Evolutionary conservation across 2,888 invertebrate species (phyloP).

Genomic region (Raillietiella orientalis): DNA sequence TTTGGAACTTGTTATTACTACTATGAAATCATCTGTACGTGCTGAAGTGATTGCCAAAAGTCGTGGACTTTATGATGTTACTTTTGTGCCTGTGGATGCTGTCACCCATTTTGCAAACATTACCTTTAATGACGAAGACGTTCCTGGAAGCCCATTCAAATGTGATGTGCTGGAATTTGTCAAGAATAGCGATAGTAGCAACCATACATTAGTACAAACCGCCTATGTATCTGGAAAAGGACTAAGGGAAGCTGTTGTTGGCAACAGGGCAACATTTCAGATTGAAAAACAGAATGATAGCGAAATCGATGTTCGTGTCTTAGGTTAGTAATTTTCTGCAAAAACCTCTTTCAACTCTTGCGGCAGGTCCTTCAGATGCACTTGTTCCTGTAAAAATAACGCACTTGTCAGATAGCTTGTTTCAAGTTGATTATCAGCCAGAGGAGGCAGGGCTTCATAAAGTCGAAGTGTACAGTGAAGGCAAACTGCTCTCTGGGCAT

Average conservation of each 20-base stretch:
- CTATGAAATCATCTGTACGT: constrained; percentile 57
- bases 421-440: constrained; percentile 38
- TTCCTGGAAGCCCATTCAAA: constrained; percentile 64
- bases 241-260: constrained; percentile 13
- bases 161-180: constrained; percentile 18
- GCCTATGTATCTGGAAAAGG: constrained; percentile 12
- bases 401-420: constrained; percentile 12
- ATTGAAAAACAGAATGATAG: constrained; percentile 15
- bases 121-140: constrained; percentile 70
- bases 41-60: constrained; percentile 52
- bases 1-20: constrained; percentile 62
- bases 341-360: constrained; percentile 5
- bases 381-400: constrained; percentile 15
- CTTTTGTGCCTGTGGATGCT: constrained; percentile 57
- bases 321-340: constrained; percentile 12
- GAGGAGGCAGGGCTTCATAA: constrained; percentile 36
- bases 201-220: too few relatives aligned
- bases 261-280: constrained; percentile 14
- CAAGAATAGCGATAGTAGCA: too few relatives aligned
- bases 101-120: constrained; percentile 71
- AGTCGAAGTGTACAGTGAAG: constrained; percentile 26
- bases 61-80: constrained; percentile 64
- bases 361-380: constrained; percentile 19
- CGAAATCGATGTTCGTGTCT: constrained; percentile 17
- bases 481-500: constrained; percentile 23